Base-by-base conservation (phyloP, 2,888 invertebrate genomes). In the Phyllotreta striolata region DNA sequence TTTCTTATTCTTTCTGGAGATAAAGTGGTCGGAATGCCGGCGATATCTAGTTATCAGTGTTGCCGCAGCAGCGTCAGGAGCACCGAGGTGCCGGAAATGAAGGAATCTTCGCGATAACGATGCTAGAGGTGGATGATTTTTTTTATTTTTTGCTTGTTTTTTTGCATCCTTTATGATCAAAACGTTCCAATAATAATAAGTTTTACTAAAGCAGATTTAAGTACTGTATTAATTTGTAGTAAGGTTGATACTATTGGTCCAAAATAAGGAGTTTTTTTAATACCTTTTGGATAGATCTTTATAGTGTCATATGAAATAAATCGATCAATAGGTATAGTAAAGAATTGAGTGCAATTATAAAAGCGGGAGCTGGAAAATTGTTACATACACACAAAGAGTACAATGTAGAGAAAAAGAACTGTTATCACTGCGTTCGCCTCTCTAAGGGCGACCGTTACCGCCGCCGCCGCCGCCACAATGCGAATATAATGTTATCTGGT, bases 1-100 rank as follows among this genome's bases (percentile, higher is more conserved):
- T 82, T 82, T 81, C 81, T 82, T 81, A 81, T 82, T 81, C 81
- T 81, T 81, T 81, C 80, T 81, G 74, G 76, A 80, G 82, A 82
- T 82, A 82, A 82, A 81, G 78, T 80, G 80, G 76, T 78, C 61
- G 66, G 79, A 81, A 81, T 81, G 79, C 79, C 77, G 77, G 79
- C 79, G 81, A 81, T 82, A 82, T 81, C 82, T 80, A 76, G 81
- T 81, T 82, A 82, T 82, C 82, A 81, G 81, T 78, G 80, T 79
- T 79, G 79, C 77, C 76, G 77, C 80, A 80, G 81, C 79, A 78
- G 74, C 79, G 77, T 75, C 63, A 54, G 40, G 59, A 61, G 77
- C 80, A 79, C 80, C 79, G 79, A 73, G 71, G 71, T 70, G 72
- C 79, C 78, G 82, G 82, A 82, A 82, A 82, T 82, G 81, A 82